Evolutionary conservation across 2,888 invertebrate genomes (phyloP), one percentile per base, ranked within the genome.

Genomic region (Drosophila macrospina): DNA sequence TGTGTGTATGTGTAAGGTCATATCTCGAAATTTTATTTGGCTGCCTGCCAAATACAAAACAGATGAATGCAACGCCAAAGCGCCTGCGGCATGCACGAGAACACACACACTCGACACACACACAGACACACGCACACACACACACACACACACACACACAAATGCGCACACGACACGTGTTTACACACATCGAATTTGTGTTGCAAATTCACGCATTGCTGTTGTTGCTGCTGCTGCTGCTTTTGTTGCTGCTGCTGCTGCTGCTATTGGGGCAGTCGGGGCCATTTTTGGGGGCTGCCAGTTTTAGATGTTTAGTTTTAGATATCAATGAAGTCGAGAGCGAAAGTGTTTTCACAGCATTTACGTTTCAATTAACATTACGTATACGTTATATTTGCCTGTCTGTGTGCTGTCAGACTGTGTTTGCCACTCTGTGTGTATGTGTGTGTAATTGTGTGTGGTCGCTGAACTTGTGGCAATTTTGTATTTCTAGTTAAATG

Each of bases 291-390:
- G 80, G 74, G 70, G 74, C 73, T 85, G 83, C 69, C 74, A 55
- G 70, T 82, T 87, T 87, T 79, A 85, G 86, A 86, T 88, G 83
- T 82, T 83, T 87, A 85, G 83, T 77, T 82, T 82, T 82, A 67
- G 74, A 81, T 87, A 78, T 84, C 88, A 86, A 86, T 84, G 86
- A 77, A 80, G 70, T 62, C 67, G 86, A 84, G 71, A 84, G 86
- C 83, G 88, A 84, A 84, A 87, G 83, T 84, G 88, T 82, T 87
- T 69, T 59, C 65, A 57, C 47, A 82, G 63, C 78, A 72, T 78
- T 75, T 77, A 86, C 70, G 71, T 72, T 79, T 85, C 85, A 85
- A 87, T 81, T 64, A 63, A 69, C 60, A 84, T 84, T 73, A 67
- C 85, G 82, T 82, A 83, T 85, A 84, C 82, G 77, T 39, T 26